These are phyloP conservation scores for Liasis olivaceus DNA, from an alignment of 2,797 vertebrate species.

Conservation along the genomic window DNA sequence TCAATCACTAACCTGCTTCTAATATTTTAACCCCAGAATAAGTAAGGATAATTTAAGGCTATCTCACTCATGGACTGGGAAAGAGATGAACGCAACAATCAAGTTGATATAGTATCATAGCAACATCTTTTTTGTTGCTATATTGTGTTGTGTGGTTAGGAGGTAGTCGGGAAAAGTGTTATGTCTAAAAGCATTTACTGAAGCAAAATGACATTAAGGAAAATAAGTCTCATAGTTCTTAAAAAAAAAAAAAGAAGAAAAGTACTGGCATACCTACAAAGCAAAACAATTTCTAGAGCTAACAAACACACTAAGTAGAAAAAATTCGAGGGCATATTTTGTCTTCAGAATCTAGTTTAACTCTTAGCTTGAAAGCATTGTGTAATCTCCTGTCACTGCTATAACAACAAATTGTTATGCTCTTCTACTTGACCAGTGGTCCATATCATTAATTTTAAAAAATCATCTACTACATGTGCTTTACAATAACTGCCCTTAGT, in stretches of 20 bases:
- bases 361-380: background rate
- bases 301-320: background rate
- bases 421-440: background rate
- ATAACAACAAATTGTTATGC: background rate
- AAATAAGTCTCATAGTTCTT: background rate
- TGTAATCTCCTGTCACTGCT: background rate
- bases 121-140: background rate
- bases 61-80: background rate
- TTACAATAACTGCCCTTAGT: background rate
- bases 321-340: background rate
- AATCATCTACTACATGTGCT: too few relatives aligned
- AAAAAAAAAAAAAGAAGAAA: background rate
- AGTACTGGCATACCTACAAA: background rate
- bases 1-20: background rate
- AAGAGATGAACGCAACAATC: background rate
- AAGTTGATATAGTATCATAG: background rate
- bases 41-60: background rate
- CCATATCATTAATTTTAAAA: background rate
- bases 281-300: background rate
- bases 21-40: background rate
- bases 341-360: background rate
- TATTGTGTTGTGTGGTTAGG: background rate
- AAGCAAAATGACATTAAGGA: background rate
- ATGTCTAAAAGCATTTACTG: background rate
- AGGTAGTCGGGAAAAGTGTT: background rate